A percentile compares a stretch with the other conserved stretches of the same genome.
Evolutionary conservation across 2,113 vertebrate species (phyloP).

Genomic region (Cisticola juncidis): DNA sequence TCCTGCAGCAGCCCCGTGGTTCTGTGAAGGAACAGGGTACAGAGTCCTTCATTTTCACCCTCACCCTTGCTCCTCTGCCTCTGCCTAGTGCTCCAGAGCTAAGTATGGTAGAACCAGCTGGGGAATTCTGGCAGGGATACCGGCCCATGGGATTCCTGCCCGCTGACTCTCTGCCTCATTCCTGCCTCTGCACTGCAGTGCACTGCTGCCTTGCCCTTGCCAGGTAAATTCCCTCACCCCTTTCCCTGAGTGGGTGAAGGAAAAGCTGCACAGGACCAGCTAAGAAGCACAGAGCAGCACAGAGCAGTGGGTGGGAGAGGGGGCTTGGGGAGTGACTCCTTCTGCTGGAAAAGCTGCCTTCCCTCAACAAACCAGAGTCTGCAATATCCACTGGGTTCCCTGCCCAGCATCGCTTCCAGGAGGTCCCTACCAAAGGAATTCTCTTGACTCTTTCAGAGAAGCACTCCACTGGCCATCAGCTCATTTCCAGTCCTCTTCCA

Average conservation of each 20-base stretch:
- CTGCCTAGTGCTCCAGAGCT: slow-evolving; percentile 3
- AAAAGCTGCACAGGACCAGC: background rate
- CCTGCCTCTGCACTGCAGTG: slow-evolving; percentile 9
- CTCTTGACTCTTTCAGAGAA: background rate
- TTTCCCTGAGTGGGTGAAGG: background rate
- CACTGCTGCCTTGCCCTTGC: background rate
- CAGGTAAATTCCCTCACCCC: background rate
- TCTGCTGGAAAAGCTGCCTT: background rate
- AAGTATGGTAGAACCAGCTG: background rate
- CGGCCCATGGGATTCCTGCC: background rate
- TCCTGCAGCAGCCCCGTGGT: background rate
- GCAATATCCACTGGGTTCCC: background rate
- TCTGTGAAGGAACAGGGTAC: background rate
- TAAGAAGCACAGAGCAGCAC: background rate
- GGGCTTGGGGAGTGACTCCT: background rate
- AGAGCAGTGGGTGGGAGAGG: background rate
- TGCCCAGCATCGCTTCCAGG: background rate
- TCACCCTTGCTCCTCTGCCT: background rate
- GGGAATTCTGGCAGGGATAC: background rate
- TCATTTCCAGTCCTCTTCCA: slow-evolving; percentile 7
- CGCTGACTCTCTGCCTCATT: background rate
- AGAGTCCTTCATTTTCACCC: background rate
- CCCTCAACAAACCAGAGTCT: background rate
- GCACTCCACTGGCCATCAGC: background rate
- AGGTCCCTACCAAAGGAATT: background rate